Evolutionary conservation across 37 sponge, comb jelly and placozoan genomes (phyloP).

Genomic region (Lycopodina hypogea): DNA sequence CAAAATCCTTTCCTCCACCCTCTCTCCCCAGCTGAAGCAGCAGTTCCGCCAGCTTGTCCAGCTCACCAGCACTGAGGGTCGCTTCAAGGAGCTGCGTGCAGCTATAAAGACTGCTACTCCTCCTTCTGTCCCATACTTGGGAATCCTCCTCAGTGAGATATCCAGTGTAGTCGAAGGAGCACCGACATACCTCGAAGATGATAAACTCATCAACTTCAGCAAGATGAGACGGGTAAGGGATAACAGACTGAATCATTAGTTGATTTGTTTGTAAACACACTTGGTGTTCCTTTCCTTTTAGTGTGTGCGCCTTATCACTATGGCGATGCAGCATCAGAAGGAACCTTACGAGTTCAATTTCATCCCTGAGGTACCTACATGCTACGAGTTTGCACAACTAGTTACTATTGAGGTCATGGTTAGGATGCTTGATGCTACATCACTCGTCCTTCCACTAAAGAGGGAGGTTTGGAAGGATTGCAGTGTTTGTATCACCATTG

Average conservation of each 20-base stretch:
- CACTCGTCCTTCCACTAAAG: no score
- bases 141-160: conserved; percentile 52
- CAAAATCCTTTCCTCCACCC: no score
- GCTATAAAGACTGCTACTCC: conserved; percentile 45
- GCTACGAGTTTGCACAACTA: background rate
- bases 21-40: conserved; percentile 20
- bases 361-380: conserved; percentile 41
- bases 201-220: conserved; percentile 59
- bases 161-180: conserved; percentile 36
- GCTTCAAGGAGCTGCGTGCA: conserved; percentile 51
- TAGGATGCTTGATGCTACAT: no score
- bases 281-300: background rate
- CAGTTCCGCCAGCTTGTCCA: conserved; percentile 24
- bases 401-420: no score
- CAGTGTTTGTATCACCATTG: no score
- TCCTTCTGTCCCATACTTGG: conserved; percentile 60
- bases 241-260: background rate
- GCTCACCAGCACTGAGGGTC: conserved; percentile 41
- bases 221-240: conserved; percentile 64
- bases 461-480: no score
- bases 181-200: conserved; percentile 40
- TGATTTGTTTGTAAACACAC: background rate
- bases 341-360: conserved; percentile 52
- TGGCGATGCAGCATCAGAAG: conserved; percentile 44
- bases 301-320: conserved; percentile 31